Conservation (phyloP, 2,888 invertebrate species). For the Caenorhabditis sp. region DNA sequence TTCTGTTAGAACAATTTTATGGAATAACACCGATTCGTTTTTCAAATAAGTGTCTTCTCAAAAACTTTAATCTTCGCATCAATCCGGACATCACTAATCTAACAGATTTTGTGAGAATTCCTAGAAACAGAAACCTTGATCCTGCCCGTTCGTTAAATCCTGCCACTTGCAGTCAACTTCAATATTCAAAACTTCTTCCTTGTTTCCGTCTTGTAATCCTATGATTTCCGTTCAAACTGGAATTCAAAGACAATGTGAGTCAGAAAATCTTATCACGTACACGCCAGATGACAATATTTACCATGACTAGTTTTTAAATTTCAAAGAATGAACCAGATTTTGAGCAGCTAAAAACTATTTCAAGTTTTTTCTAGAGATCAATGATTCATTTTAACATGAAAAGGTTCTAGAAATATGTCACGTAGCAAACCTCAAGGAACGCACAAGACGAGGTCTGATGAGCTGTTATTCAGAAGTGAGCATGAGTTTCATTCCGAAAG, state of each 20-base stretch:
- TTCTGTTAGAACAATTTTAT: no score
- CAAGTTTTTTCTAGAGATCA: not conserved
- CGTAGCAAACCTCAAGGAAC: not conserved
- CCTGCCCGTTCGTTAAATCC: not conserved
- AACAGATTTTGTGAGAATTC: not conserved
- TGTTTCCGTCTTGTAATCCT: not conserved
- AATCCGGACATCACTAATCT: constrained; percentile 13
- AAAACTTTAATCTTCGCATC: not conserved
- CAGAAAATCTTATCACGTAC: no score
- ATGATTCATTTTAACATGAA: not conserved
- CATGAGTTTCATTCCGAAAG: not conserved
- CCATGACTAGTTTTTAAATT: no score
- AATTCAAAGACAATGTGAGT: constrained; percentile 5
- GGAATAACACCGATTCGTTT: no score
- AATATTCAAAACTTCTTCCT: not conserved
- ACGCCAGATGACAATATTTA: no score
- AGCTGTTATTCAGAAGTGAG: not conserved
- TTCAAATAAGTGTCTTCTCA: not conserved
- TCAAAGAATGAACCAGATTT: no score
- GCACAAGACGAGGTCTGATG: constrained; percentile 1
- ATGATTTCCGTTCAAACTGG: not conserved
- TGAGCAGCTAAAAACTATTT: not conserved
- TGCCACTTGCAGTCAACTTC: not conserved
- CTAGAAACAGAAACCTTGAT: constrained; percentile 4
- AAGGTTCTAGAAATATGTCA: constrained; percentile 13